Base-by-base conservation (phyloP, 2,888 invertebrate genomes). In the Andrena hattorfiana region DNA sequence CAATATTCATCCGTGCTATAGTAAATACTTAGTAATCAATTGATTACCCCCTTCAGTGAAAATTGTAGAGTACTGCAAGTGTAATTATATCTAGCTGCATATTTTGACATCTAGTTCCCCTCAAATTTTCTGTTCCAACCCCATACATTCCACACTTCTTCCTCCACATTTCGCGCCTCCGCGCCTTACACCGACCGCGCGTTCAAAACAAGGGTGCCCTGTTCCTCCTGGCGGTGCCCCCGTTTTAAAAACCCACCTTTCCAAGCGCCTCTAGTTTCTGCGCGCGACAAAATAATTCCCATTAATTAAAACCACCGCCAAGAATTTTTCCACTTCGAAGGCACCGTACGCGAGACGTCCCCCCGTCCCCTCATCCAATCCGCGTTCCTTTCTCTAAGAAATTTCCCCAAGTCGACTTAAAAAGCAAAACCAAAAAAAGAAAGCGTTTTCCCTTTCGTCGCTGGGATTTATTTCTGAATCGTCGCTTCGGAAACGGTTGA, bases 271-370 rank as follows among this genome's bases (percentile, higher is more conserved):
- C 20, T 10, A 68, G 7, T 26, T 10, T 56, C 56, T 1, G 68
- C 54, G 62, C 68, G 68, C 48, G 78, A 78, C 62, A 26, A 76
- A 78, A 76, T 77, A 75, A 75, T 77, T 56, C 68, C 54, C 77
- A 63, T 78, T 78, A 76, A 78, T 63, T 78, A 76, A 76, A 76
- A 68, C 23, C 42, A 8, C 59, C 60, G 42, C 26, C 32, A 26
- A 42, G 48, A 5, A 64, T 10, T 48, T 60, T 30, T 16, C 68
- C 10, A 35, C 48, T 23, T 59, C 48, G 48, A 32, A 51, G 32
- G 20, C 67, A 4, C 51, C 20, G 1, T 20, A 35, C 13, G 28
- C 26, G 0, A 16, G n/a, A n/a, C 60, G 28, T 30, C 48, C 13
- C 23, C 13, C 23, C 32, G 23, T 10, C 5, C 16, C 7, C 20